phyloP scores from a whole-genome alignment of 2,888 invertebrate genomes.

The Nematopogon swammerdamellus region DNA sequence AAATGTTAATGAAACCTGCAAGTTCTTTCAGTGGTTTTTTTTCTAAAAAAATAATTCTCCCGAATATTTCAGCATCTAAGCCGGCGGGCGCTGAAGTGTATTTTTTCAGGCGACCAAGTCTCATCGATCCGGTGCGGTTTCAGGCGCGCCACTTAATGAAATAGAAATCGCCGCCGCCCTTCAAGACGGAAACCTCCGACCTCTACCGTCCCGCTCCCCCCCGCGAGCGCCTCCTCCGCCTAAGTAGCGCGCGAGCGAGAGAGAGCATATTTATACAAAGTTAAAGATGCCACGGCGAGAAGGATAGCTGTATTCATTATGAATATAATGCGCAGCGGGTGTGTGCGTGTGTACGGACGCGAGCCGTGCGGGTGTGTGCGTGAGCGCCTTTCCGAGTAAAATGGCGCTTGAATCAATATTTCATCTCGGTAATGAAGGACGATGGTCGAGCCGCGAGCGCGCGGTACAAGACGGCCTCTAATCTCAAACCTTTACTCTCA shows the following conservation, averaged over 20 bases:
- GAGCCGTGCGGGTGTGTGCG: constrained; percentile 30
- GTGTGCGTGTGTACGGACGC: constrained; percentile 46
- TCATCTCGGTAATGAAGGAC: constrained; percentile 39
- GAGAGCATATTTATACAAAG: constrained; percentile 55
- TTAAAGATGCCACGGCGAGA: constrained; percentile 51
- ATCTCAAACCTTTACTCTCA: too few species aligned
- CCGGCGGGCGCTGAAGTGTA: too few species aligned
- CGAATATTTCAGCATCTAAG: too few species aligned
- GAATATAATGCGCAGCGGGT: constrained; percentile 52
- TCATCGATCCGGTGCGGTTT: constrained; percentile 48
- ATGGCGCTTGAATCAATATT: constrained; percentile 48
- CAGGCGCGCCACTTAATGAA: constrained; percentile 50
- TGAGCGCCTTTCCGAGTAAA: constrained; percentile 29
- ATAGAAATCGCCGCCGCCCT: constrained; percentile 53
- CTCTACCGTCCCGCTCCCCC: constrained; percentile 40
- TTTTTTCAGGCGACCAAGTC: constrained; percentile 32
- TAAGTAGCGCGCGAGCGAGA: constrained; percentile 40
- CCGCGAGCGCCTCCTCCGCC: constrained; percentile 26
- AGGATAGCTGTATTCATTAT: constrained; percentile 57
- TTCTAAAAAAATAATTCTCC: too few species aligned
- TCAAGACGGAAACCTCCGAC: constrained; percentile 47
- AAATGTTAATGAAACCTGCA: too few species aligned
- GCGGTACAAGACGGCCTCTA: too few species aligned
- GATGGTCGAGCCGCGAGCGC: constrained; percentile 7
- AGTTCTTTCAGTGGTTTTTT: too few species aligned